These are phyloP conservation scores for Pteropus rufus DNA, from an alignment of 2,797 vertebrate genomes.

Conservation along the genomic window DNA sequence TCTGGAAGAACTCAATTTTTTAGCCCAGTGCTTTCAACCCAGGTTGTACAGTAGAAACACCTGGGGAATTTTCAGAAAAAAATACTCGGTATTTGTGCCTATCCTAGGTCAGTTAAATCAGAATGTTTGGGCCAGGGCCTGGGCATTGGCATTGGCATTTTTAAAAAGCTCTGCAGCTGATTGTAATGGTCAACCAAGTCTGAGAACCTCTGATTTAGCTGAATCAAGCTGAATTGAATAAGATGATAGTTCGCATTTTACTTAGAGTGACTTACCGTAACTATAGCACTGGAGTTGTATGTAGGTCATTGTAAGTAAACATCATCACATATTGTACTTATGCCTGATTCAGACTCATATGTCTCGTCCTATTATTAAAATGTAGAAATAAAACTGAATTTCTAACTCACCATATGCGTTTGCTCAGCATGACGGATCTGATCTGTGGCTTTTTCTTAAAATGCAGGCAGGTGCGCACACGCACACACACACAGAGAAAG, in stretches of 20 bases:
- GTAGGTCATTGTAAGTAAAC: not conserved
- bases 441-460: slow-evolving; percentile 1
- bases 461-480: not conserved
- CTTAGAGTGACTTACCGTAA: not conserved
- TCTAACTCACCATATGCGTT: not conserved
- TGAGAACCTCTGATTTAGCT: not conserved
- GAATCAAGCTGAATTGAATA: not conserved
- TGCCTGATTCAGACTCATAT: not conserved
- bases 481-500: not conserved
- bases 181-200: not conserved
- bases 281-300: not conserved
- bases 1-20: not conserved
- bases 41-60: not conserved
- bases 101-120: not conserved
- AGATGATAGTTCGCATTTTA: not conserved
- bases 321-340: not conserved
- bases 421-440: not conserved
- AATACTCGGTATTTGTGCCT: not conserved
- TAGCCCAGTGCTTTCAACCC: not conserved
- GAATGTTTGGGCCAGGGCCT: not conserved
- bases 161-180: not conserved
- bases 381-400: not conserved
- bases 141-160: not conserved
- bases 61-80: not conserved
- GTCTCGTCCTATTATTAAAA: not conserved